Evolutionary conservation across 2,888 invertebrate genomes (phyloP).

Genomic region (Ormyrus thymus): DNA sequence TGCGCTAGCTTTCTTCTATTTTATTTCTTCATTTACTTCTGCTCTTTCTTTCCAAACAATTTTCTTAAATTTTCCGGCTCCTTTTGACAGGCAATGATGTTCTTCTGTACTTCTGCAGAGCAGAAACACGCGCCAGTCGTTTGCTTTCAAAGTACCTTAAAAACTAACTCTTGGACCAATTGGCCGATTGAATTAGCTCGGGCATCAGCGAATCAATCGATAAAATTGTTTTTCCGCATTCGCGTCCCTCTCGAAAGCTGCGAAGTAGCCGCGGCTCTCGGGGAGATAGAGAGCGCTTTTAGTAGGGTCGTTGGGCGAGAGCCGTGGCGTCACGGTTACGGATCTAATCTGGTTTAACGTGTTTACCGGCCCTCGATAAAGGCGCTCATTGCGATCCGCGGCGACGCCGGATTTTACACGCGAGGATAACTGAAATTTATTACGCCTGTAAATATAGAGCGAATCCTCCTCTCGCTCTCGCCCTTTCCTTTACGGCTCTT

Average conservation of each 20-base stretch:
- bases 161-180: no score
- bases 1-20: neutral
- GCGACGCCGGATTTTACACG: conserved; percentile 35
- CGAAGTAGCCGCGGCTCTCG: neutral
- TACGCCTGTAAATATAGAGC: conserved; percentile 63
- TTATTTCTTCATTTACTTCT: neutral
- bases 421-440: conserved; percentile 65
- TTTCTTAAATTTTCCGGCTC: conserved; percentile 15
- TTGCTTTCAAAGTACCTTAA: no score
- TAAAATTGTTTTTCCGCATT: neutral
- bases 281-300: neutral
- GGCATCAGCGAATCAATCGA: neutral
- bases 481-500: conserved; percentile 23
- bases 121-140: no score
- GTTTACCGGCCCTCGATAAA: conserved; percentile 69
- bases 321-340: conserved; percentile 16
- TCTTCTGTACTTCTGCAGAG: no score
- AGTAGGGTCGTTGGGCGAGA: conserved; percentile 13
- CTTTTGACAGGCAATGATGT: neutral
- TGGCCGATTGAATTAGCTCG: neutral
- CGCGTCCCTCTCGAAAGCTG: neutral
- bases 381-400: conserved; percentile 63
- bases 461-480: conserved; percentile 22
- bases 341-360: conserved; percentile 62
- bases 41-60: conserved; percentile 4